Evolutionary conservation across 2,113 vertebrate genomes (phyloP), one percentile per base, ranked within the genome.

Genomic region (Cheirogaleus medius): DNA sequence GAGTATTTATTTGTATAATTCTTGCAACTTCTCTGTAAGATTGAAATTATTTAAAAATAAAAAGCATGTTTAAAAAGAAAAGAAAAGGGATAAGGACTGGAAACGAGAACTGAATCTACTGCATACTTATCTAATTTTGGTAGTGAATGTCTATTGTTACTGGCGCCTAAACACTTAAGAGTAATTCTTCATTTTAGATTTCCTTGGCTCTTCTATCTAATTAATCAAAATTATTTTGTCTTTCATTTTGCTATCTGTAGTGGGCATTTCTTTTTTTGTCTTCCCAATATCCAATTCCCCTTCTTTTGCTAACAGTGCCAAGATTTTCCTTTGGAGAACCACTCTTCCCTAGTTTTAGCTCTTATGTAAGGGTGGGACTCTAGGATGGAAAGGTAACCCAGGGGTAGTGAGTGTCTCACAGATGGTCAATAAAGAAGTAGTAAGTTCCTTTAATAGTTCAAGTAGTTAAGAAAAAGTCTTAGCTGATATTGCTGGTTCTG

Each of bases 1-100:
- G 20, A 69, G 12, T 90, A 25, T 52, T 85, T 44, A 29, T 71
- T 84, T 63, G 42, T 85, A 71, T 29, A 44, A 85, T 85, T 71
- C 60, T 93, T 34, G 54, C 49, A 91, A 27, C 34, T 90, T 60
- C 66, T 78, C n/a, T 81, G 74, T 34, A 82, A 73, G 54, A 32
- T 88, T 68, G 77, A 58, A 76, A 95, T 92, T 93, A 90, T 29
- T 85, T 78, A 44, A 77, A 93, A 56, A 47, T 92, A 37, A 83
- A 68, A 58, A 88, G 27, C 29, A 73, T 47, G 21, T 68, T 82
- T 82, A 6, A 25, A 54, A 78, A 60, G 8, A 54, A 52, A 87
- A 74, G 37, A 78, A 74, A 74, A 44, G 52, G 37, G 29, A 52
- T 4, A 64, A 87, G 2, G 17, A 64, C n/a, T 58, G 13, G 25